Evolutionary conservation across 1,140 invertebrate species (phyloP).

Genomic region (Penaeus japonicus): DNA sequence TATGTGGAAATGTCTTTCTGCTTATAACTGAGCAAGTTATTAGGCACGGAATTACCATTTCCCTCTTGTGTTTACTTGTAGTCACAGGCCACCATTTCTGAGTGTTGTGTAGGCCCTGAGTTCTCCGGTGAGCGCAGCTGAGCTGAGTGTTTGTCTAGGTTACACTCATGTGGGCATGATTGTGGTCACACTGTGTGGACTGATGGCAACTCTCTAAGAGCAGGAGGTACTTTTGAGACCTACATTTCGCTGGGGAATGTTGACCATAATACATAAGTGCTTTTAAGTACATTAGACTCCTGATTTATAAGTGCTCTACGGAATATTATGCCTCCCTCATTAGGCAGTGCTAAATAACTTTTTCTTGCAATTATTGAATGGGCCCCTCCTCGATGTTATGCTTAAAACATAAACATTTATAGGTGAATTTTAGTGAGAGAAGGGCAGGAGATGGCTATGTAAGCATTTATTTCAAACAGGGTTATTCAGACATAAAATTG

Average conservation of each 20-base stretch:
- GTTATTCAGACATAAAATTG: no score
- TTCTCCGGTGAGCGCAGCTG: neutral
- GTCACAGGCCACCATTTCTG: slow-evolving; percentile 4
- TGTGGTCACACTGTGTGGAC: slow-evolving; percentile 11
- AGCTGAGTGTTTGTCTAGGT: neutral
- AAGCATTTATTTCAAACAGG: no score
- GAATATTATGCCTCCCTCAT: slow-evolving; percentile 30
- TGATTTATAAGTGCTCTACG: slow-evolving; percentile 42
- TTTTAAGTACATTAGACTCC: slow-evolving; percentile 49
- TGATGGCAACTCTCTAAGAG: slow-evolving; percentile 1
- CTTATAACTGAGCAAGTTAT: slow-evolving; percentile 13
- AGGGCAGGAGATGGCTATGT: slow-evolving; percentile 11
- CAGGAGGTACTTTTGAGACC: neutral
- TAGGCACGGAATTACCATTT: slow-evolving; percentile 18
- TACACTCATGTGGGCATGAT: slow-evolving; percentile 25
- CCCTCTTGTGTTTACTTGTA: slow-evolving; percentile 11
- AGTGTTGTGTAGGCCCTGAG: slow-evolving; percentile 7
- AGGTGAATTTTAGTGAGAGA: slow-evolving; percentile 43
- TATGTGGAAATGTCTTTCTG: slow-evolving; percentile 21
- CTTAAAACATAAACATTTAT: slow-evolving; percentile 49
- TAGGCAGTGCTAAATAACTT: slow-evolving; percentile 25
- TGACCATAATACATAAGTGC: slow-evolving; percentile 43
- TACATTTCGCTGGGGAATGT: slow-evolving; percentile 28
- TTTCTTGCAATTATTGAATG: slow-evolving; percentile 49
- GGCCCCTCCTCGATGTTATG: slow-evolving; percentile 55